Evolutionary conservation across 23 tunicate species (phyloP), one percentile per base, ranked within the genome.

Genomic region (Halocynthia roretzi): DNA sequence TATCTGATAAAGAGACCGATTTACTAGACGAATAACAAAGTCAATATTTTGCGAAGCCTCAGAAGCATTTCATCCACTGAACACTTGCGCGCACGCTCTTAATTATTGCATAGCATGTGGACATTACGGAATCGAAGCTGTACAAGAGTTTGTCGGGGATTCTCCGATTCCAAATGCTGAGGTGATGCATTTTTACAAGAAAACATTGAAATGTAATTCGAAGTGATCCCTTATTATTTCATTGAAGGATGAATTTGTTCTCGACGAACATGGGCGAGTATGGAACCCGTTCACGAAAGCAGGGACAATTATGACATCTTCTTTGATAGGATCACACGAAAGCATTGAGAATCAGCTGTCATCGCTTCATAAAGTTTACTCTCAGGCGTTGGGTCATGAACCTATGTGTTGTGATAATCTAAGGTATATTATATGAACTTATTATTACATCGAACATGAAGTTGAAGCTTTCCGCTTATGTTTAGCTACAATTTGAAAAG

Each of bases 241-340:
- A 12, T 54, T 71, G 5, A 40, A 87, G 94, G 71, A 56, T 21
- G 87, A 87, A 71, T 87, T 81, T 57, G 51, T 68, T 49, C 72
- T 87, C 44, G 64, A 71, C 8, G 54, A 6, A 8, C 66, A 56
- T 56, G 83, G 78, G 14, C 77, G 77, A 65, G 83, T 87, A 11
- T 87, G 86, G 87, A 87, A 87, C 52, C 94, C 94, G 0, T 82
- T 87, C 60, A 82, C 94, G 5, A 87, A 87, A 71, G 76, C 80
- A n/a, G 94, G 94, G 5, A 52, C 94, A n/a, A 53, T 87, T 61
- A 7, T 82, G 10, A 77, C 94, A 10, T 68, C 83, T 10, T 50
- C 86, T 20, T 62, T 82, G 9, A 50, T 87, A 14, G 77, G 77
- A 73, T 87, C 77, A 6, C 78, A 87, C 20, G 62, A 67, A 76